Conservation (phyloP, 2,888 invertebrate genomes). For the Tachina grossa region DNA sequence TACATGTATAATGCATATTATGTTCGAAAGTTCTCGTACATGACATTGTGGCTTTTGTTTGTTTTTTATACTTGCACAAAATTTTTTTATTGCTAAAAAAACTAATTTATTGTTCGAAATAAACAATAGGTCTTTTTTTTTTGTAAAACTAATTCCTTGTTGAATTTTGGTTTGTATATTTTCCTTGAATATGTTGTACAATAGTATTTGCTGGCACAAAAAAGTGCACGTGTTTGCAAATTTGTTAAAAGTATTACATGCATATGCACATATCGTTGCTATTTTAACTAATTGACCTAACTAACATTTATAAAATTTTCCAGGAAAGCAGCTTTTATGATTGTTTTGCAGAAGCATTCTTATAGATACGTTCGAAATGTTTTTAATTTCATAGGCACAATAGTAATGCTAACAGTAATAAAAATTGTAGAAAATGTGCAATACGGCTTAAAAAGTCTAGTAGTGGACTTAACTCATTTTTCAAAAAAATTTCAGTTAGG, state of each 20-base stretch:
- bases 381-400: no score
- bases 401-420: no score
- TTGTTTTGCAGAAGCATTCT: no score
- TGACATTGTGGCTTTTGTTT: constrained; percentile 20
- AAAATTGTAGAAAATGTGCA: no score
- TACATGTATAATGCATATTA: not conserved
- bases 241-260: not conserved
- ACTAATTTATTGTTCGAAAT: constrained; percentile 18
- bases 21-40: constrained; percentile 20
- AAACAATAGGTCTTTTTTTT: constrained; percentile 21
- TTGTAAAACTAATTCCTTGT: constrained; percentile 26
- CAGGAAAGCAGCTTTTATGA: no score
- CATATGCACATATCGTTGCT: no score
- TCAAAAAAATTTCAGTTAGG: no score
- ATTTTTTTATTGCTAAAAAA: constrained; percentile 5
- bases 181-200: not conserved
- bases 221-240: not conserved
- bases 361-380: no score
- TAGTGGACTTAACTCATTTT: no score
- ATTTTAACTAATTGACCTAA: no score
- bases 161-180: constrained; percentile 21
- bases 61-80: not conserved
- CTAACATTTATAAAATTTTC: no score
- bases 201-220: constrained; percentile 9
- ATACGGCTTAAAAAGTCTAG: no score